Evolutionary conservation across 2,113 vertebrate species (phyloP).

Genomic region (Petroica traversi): DNA sequence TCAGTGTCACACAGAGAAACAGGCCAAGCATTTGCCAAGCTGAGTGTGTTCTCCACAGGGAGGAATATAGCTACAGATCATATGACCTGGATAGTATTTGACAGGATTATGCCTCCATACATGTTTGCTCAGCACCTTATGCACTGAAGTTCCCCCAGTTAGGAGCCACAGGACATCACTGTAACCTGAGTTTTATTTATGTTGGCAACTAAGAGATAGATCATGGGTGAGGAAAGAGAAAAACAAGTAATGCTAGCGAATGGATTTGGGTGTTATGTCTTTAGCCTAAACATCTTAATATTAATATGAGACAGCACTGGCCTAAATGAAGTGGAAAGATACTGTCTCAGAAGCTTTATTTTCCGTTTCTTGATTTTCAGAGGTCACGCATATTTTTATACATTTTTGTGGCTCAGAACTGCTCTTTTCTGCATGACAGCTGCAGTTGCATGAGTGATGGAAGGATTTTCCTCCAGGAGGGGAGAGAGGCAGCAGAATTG

Average conservation of each 20-base stretch:
- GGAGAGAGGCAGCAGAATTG: background rate
- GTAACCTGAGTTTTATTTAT: slow-evolving; percentile 41
- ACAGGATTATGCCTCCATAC: slow-evolving; percentile 14
- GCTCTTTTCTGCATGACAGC: background rate
- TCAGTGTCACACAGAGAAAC: background rate
- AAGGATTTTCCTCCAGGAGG: background rate
- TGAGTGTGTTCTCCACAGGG: background rate
- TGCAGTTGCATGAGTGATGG: background rate
- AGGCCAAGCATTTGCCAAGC: background rate
- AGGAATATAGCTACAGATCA: background rate
- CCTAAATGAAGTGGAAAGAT: background rate
- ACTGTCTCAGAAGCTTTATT: background rate
- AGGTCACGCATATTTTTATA: background rate
- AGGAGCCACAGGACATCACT: slow-evolving; percentile 6
- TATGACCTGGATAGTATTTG: slow-evolving; percentile 39
- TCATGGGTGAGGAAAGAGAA: background rate
- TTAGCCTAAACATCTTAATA: background rate
- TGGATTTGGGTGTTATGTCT: background rate
- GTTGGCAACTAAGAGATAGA: background rate
- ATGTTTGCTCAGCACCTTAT: slow-evolving; percentile 37
- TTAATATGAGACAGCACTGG: background rate
- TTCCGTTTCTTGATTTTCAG: background rate
- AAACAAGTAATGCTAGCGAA: background rate
- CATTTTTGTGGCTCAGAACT: background rate
- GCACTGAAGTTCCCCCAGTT: background rate